A percentile compares a stretch with the other conserved stretches of the same genome.
These are phyloP conservation scores for Onychostruthus taczanowskii DNA, from an alignment of 2,113 vertebrate genomes.

Conservation along the genomic window DNA sequence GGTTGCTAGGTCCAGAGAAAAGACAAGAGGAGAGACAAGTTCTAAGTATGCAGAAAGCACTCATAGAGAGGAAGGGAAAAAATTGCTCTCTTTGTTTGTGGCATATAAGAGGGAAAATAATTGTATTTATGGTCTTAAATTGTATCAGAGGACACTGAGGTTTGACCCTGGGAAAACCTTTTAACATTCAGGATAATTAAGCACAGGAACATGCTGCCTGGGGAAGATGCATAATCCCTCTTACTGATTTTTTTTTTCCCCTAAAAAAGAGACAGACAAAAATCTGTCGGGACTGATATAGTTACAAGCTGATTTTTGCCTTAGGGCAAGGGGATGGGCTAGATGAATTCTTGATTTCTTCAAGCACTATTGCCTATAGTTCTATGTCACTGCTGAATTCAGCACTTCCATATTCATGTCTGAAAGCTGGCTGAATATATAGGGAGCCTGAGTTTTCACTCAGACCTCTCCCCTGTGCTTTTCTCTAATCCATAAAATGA, in stretches of 20 bases:
- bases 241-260: background rate
- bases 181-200: constrained; percentile 6
- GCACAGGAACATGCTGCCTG: background rate
- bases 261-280: background rate
- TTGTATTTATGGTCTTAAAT: background rate
- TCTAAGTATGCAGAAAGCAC: background rate
- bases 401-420: constrained; percentile 6
- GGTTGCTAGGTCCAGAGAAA: background rate
- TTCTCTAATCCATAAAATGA: background rate
- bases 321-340: background rate
- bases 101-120: background rate
- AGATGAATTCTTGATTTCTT: background rate
- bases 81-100: background rate
- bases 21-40: background rate
- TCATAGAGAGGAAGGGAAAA: background rate
- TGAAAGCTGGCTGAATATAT: background rate
- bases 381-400: constrained; percentile 6
- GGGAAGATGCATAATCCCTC: background rate
- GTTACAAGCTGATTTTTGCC: constrained; percentile 12
- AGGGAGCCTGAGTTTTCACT: background rate
- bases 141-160: background rate
- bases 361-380: background rate
- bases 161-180: background rate
- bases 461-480: background rate
- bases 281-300: background rate